Evolutionary conservation across 2,113 vertebrate species (phyloP).

Genomic region (Megaptera novaeangliae): DNA sequence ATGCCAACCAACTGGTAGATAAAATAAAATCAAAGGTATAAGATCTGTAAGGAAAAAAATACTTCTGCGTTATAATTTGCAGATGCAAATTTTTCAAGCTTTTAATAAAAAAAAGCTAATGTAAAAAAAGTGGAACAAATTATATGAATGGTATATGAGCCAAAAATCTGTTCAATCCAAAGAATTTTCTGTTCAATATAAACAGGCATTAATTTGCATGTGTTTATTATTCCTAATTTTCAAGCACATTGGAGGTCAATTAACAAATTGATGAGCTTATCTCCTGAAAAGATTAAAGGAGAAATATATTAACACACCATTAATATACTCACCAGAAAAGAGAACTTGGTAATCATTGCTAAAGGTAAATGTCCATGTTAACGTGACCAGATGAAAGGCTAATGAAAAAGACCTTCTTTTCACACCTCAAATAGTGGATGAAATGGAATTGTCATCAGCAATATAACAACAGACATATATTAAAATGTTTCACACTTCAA

Average conservation of each 20-base stretch:
- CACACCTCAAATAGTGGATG: constrained; percentile 18
- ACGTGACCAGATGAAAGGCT: neutral
- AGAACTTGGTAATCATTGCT: neutral
- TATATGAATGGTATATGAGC: neutral
- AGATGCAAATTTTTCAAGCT: neutral
- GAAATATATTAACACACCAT: neutral
- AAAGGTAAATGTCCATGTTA: neutral
- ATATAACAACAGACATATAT: constrained; percentile 42
- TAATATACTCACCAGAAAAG: constrained; percentile 15
- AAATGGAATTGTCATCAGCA: constrained; percentile 55
- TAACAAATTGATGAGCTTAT: constrained; percentile 41
- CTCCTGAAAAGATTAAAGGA: constrained; percentile 23
- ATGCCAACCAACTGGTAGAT: neutral
- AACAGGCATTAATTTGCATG: constrained; percentile 15
- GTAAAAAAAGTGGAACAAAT: neutral
- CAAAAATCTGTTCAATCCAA: neutral
- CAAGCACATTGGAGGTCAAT: constrained; percentile 12
- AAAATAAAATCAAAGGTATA: neutral
- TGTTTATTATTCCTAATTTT: constrained; percentile 53
- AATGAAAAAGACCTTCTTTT: constrained; percentile 56
- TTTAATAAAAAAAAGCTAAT: neutral
- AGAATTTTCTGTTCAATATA: neutral
- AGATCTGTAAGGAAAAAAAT: neutral
- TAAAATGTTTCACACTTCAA: constrained; percentile 48
- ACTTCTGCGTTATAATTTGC: neutral